Evolutionary conservation across 2,888 invertebrate species (phyloP), one percentile per base, ranked within the genome.

Genomic region (Spatulosminthurus flaviceps): DNA sequence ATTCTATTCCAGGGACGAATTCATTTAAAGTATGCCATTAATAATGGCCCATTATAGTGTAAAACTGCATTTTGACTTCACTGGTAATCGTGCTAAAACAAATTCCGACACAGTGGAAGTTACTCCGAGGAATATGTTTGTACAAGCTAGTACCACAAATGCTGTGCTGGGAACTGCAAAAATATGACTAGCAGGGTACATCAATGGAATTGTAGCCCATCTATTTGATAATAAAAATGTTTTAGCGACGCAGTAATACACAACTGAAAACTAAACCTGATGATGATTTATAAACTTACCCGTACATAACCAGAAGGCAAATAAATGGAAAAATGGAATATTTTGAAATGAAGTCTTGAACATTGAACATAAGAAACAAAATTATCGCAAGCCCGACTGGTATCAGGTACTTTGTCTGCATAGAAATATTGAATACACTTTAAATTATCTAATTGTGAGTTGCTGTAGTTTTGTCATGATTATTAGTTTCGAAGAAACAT

Each of bases 131-230:
- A 95, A 94, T 24, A 95, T 91, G 88, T 95, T 95, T 43, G 92
- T 89, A 86, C 94, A 93, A 86, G 94, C 93, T 82, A 96, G 90
- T 13, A 92, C 89, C 87, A 95, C 95, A 88, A 94, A 95, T 34
- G 95, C 94, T 75, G 95, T 90, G 86, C 94, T 94, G 2, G 95
- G 91, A 82, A 94, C 92, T 24, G 88, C 87, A 89, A 96, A 95
- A 78, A 91, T 79, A 87, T 93, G 93, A 87, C 94, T 93, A 24
- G 90, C 88, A 26, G 94, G 90, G 88, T 96, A 94, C 86, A 92
- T 91, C 85, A 93, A 88, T 5, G 91, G 91, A 51, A 92, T 91
- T 83, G 92, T 91, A 0, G 93, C 90, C 89, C 91, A 92, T 2
- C 93, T 93, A 87, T 4, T 34, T n/a, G 86, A 83, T 24, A 28